Percentiles rank a stretch among this genome's conserved stretches.
Conservation (phyloP, 2,113 vertebrate species). For the Saguinus imperator region DNA sequence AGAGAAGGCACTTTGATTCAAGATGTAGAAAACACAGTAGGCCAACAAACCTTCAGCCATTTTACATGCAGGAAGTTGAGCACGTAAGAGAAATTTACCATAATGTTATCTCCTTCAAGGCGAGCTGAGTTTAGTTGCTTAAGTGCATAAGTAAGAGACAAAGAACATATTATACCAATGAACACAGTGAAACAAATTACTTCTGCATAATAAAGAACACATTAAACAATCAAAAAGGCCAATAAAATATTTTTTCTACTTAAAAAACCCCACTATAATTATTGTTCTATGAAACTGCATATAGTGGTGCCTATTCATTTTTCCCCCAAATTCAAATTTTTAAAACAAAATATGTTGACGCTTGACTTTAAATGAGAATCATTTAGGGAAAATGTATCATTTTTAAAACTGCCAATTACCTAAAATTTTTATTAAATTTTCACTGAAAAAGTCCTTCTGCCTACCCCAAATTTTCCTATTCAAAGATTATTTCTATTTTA, state of each 20-base stretch:
- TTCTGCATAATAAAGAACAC: conserved; percentile 63
- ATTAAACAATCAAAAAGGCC: conserved; percentile 37
- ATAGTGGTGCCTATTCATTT: not conserved
- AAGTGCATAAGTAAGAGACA: conserved; percentile 85
- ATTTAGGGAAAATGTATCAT: not conserved
- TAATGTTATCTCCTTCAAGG: conserved; percentile 90
- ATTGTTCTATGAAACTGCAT: not conserved
- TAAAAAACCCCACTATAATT: not conserved
- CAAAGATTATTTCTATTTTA: conserved; percentile 49
- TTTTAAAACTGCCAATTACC: conserved; percentile 44
- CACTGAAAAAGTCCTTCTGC: not conserved
- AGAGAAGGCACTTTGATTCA: conserved; percentile 86
- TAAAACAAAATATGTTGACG: conserved; percentile 7
- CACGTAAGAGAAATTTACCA: conserved; percentile 94
- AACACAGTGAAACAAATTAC: conserved; percentile 74
- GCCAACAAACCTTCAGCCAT: conserved; percentile 94
- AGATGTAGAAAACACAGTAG: conserved; percentile 87
- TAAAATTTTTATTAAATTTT: conserved; percentile 39
- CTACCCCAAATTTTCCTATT: conserved; percentile 45
- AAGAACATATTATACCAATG: conserved; percentile 82
- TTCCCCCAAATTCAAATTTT: not conserved
- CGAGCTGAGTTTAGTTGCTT: conserved; percentile 89
- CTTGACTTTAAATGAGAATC: conserved; percentile 46
- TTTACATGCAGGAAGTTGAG: conserved; percentile 94
- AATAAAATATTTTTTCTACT: conserved; percentile 44